Percentiles rank a stretch among this genome's conserved stretches.
Conservation (phyloP, 2,113 vertebrate genomes). For the Taxidea taxus region DNA sequence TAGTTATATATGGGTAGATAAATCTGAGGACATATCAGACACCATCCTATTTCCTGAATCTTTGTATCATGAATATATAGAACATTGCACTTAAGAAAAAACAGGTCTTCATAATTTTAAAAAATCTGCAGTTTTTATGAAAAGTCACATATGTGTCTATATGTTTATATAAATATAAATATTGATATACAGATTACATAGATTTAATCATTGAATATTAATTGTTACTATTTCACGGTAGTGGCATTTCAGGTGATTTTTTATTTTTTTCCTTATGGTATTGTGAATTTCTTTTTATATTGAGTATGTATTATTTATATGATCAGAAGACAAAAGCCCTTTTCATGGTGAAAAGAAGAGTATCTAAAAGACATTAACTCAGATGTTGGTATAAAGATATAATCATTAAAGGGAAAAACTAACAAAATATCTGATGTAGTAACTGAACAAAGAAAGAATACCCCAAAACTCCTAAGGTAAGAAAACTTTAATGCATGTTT, state of each 20-base stretch:
- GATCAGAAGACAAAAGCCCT: neutral
- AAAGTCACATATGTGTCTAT: neutral
- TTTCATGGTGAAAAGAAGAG: neutral
- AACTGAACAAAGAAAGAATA: neutral
- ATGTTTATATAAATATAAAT: neutral
- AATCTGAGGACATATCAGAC: neutral
- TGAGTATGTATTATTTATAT: neutral
- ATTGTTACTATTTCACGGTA: neutral
- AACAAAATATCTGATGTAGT: neutral
- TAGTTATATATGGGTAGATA: conserved; percentile 15
- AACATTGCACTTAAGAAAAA: neutral
- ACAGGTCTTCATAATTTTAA: neutral
- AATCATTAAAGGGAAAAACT: neutral
- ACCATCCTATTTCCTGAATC: neutral
- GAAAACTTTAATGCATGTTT: neutral
- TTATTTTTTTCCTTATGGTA: neutral
- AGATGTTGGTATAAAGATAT: neutral
- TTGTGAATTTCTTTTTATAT: neutral
- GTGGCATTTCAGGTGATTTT: neutral
- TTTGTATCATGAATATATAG: neutral
- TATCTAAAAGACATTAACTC: neutral
- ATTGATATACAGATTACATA: neutral
- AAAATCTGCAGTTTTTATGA: neutral
- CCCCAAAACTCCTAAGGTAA: neutral
- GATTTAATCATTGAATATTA: neutral